Evolutionary conservation across 2,888 invertebrate species (phyloP).

Genomic region (Orthosia gracilis): DNA sequence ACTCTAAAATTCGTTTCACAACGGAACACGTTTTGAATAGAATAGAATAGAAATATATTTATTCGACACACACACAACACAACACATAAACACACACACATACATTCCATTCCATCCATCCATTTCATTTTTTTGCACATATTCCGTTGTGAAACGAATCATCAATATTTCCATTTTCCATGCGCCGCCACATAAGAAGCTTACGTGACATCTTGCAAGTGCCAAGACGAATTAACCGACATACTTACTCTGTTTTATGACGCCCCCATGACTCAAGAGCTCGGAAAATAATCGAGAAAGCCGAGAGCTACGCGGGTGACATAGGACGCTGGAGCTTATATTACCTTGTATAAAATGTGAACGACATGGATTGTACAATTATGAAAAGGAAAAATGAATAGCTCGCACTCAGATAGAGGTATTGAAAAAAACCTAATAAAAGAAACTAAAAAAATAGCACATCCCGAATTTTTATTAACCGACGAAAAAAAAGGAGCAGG

Average conservation of each 20-base stretch:
- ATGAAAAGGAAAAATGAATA: slow-evolving; percentile 2
- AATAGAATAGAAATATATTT: no score
- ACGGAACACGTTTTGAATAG: background rate
- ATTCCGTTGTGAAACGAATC: background rate
- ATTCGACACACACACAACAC: no score
- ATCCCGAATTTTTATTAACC: no score
- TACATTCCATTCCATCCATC: no score
- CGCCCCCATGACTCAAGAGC: slow-evolving; percentile 24
- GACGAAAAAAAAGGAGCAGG: no score
- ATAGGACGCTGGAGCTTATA: background rate
- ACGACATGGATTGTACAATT: background rate
- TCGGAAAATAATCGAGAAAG: slow-evolving; percentile 21
- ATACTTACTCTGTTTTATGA: slow-evolving; percentile 13
- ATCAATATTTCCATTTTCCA: slow-evolving; percentile 11
- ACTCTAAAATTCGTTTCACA: background rate
- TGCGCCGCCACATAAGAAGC: slow-evolving; percentile 11
- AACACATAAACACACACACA: no score
- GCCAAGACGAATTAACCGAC: slow-evolving; percentile 29
- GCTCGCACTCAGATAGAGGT: background rate
- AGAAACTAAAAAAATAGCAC: no score
- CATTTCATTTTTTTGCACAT: no score
- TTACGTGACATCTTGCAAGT: slow-evolving; percentile 28
- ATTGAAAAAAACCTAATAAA: background rate
- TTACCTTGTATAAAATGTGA: slow-evolving; percentile 19
- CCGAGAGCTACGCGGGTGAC: slow-evolving; percentile 8